Base-by-base conservation (phyloP, 2,797 vertebrate genomes). In the Allobates femoralis region DNA sequence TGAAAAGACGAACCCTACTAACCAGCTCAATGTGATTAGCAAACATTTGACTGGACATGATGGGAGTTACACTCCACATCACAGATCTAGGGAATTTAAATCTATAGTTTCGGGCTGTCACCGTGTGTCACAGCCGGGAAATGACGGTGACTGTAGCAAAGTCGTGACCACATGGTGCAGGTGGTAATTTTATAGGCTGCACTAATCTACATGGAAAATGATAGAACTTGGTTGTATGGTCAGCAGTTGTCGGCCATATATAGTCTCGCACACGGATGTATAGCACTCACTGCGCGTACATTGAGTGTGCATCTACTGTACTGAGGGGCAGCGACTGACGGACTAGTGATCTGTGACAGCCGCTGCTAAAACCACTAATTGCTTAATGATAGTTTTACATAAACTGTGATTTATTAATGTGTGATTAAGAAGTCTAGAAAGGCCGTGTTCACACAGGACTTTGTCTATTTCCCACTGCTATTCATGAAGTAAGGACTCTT, bases 331-430 rank as follows among this genome's bases (percentile, higher is more conserved):
- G 11, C 21, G 11, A 62, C 16, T 66, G 26, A 81, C 60, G 51
- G n/a, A 81, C 79, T 80, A 18, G 8, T 12, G n/a, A 64, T 11
- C n/a, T 10, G 55, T 51, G 58, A 60, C 79, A 12, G 78, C 34
- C 15, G 37, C 21, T 66, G 41, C 26, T 21, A 19, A 28, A 16
- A 0, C 3, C 16, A 62, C 11, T 26, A 15, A 14, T 46, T 21
- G 26, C 62, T 41, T 46, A 79, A 26, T 66, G 23, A 21, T 79
- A 16, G 46, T 66, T 67, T 66, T 19, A 32, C 10, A n/a, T 46
- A 26, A 30, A 66, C 30, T 62, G 46, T 64, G 79, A 81, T 81
- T 81, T 81, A 32, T 26, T 79, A 60, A 26, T 62, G 78, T 79
- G 34, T 28, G 58, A 79, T 62, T 28, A 80, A 51, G 10, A 21